Evolutionary conservation across 2,888 invertebrate genomes (phyloP).

Genomic region (Anagyrus pseudococci): DNA sequence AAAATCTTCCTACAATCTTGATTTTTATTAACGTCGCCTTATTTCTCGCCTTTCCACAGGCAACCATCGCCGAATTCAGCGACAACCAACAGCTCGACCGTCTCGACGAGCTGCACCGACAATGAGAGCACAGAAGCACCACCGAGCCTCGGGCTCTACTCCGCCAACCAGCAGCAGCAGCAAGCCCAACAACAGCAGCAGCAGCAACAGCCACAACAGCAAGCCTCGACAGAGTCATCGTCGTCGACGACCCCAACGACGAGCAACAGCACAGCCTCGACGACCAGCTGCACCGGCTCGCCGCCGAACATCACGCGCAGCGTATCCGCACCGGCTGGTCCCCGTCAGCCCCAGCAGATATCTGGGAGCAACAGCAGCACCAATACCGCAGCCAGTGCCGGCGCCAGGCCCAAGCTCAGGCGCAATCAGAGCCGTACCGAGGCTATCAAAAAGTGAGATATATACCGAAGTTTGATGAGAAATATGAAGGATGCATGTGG

Average conservation of each 20-base stretch:
- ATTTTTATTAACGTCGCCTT: too few relatives aligned
- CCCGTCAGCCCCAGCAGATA: conserved; percentile 50
- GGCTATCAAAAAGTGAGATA: conserved; percentile 60
- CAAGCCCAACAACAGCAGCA: conserved; percentile 27
- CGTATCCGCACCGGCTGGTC: conserved; percentile 53
- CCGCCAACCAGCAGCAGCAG: conserved; percentile 33
- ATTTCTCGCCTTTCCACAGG: conserved; percentile 43
- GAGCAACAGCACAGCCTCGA: conserved; percentile 24
- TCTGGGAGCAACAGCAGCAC: conserved; percentile 1
- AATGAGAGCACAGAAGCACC: conserved; percentile 42
- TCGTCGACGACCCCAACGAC: conserved; percentile 44
- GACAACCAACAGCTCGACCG: conserved; percentile 57
- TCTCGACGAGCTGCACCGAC: conserved; percentile 49
- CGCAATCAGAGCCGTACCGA: conserved; percentile 62
- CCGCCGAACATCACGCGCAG: conserved; percentile 51
- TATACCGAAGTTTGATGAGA: too few relatives aligned
- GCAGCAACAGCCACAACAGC: conserved; percentile 19
- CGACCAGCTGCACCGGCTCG: conserved; percentile 41
- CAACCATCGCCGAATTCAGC: conserved; percentile 61
- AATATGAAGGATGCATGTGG: not conserved
- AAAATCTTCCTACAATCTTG: too few relatives aligned
- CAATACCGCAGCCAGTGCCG: not conserved
- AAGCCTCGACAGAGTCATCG: conserved; percentile 43
- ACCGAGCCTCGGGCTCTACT: conserved; percentile 34
- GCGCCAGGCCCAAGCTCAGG: conserved; percentile 58